Conservation (phyloP, 2,888 invertebrate species). For the Conomelus anceps region DNA sequence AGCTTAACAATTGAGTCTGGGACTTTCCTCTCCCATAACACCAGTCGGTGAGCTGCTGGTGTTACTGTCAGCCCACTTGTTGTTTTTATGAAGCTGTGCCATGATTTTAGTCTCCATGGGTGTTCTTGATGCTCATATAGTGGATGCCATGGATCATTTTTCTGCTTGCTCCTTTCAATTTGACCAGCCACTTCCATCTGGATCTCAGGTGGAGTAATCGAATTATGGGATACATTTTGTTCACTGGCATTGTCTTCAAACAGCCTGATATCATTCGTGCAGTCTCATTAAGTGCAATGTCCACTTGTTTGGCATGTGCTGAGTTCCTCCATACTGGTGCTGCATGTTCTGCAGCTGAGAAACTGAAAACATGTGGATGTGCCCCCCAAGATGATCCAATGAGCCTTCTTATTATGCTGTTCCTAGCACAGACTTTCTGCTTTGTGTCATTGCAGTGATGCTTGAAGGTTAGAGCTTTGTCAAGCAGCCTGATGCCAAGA, state of each 20-base stretch:
- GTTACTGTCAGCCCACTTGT: no score
- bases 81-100: no score
- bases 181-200: no score
- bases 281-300: no score
- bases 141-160: no score
- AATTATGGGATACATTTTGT: constrained; percentile 17
- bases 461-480: constrained; percentile 28
- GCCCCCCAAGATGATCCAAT: constrained; percentile 20
- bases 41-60: no score
- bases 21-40: no score
- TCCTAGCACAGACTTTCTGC: no score
- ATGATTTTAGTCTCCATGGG: no score
- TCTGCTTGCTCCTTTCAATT: no score
- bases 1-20: no score
- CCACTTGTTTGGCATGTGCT: constrained; percentile 17
- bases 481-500: constrained; percentile 28
- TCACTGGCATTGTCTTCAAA: constrained; percentile 17
- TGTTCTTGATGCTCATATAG: no score
- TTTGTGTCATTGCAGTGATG: constrained; percentile 16
- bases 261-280: constrained; percentile 20
- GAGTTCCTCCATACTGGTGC: constrained; percentile 17
- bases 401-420: constrained; percentile 27
- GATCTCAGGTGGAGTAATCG: background rate
- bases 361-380: constrained; percentile 19
- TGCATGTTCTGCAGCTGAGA: constrained; percentile 20